These are phyloP conservation scores for Xenotilapia leptura DNA, from an alignment of 2,113 vertebrate species.

Conservation along the genomic window DNA sequence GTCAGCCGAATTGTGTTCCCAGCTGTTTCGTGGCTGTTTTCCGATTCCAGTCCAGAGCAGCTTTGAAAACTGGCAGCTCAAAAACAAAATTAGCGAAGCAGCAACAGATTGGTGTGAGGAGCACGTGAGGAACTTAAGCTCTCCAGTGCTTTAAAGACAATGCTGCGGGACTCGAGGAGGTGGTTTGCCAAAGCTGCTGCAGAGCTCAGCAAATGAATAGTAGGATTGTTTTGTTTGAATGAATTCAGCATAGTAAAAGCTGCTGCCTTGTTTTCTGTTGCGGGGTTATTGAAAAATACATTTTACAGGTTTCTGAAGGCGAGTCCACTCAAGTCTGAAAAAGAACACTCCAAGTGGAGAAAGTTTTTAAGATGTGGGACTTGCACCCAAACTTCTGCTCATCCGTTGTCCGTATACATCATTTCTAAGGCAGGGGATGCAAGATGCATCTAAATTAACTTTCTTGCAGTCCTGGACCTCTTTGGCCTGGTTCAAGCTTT, in stretches of 20 bases:
- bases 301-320: not conserved
- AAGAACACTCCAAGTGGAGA: not conserved
- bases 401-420: not conserved
- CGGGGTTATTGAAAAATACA: not conserved
- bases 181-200: not conserved
- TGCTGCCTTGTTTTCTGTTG: not conserved
- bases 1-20: slow-evolving; percentile 8
- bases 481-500: slow-evolving; percentile 5
- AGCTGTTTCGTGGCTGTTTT: slow-evolving; percentile 5
- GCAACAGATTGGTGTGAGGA: slow-evolving; percentile 7
- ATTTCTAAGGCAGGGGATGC: not conserved
- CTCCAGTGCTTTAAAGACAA: not conserved
- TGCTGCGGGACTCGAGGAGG: not conserved
- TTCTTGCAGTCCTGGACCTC: not conserved
- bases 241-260: not conserved
- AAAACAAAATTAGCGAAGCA: slow-evolving; percentile 21
- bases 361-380: not conserved
- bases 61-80: not conserved
- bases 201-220: not conserved
- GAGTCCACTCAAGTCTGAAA: not conserved
- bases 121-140: not conserved
- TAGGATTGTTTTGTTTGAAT: not conserved
- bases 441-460: not conserved
- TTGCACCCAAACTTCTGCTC: not conserved
- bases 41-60: slow-evolving; percentile 3